Base-by-base conservation (phyloP, 92 coral and sea anemone species). In the Ricordea florida region DNA sequence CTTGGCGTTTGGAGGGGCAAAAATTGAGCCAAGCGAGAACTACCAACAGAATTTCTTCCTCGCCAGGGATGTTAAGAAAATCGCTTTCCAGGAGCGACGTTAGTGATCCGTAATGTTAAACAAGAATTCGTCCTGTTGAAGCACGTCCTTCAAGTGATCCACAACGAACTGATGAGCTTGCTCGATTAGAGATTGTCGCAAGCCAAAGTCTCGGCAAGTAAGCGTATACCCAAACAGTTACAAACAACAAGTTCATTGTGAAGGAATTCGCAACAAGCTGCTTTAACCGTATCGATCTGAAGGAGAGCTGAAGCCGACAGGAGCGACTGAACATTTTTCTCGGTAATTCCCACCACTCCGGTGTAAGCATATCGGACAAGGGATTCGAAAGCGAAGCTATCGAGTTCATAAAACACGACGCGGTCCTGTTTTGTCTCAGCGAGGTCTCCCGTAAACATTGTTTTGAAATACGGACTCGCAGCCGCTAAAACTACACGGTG, bases 401-500 rank as follows among this genome's bases (percentile, higher is more conserved):
- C 84, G 38, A 90, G 63, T 11, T 80, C 96, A 21, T 48, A 46
- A 50, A 90, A 31, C 5, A 60, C 40, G 24, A 90, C 59, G 30
- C 79, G 76, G 47, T 71, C 59, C 43, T 78, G 89, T 9, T 46
- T 17, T 51, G 92, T 86, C 38, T 90, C 96, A 0, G 66, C 80
- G 66, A 87, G 82, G 17, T 86, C 86, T 22, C 96, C 89, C 10
- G 87, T 73, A 56, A 90, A 86, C 92, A 90, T 90, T 5, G 92
- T 93, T 62, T 86, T 71, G 67, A 93, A 93, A 76, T 93, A 91
- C 0, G 98, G 93, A 78, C 97, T 87, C 8, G 81, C 83, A 8
- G 92, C 93, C 7, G 98, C 89, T 29, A 93, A 65, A 44, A 93
- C 62, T 0, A 87, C 85, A 43, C 74, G 78, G 56, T 93, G 98